These are phyloP conservation scores for Okamejei kenojei DNA, from an alignment of 2,797 vertebrate species.

Conservation along the genomic window DNA sequence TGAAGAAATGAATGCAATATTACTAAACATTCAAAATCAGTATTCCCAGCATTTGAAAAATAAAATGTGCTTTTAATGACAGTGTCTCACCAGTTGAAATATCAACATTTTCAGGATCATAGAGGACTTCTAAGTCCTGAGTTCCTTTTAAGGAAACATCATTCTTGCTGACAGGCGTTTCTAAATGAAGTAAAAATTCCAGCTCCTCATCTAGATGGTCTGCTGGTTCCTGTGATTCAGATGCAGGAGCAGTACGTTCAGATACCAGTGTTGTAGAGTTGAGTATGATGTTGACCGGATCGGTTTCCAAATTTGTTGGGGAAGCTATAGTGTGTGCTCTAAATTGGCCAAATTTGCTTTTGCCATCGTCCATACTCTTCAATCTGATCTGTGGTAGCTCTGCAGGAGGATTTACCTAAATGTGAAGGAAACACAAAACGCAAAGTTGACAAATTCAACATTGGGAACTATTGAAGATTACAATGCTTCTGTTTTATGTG, in stretches of 20 bases:
- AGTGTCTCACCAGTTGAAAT: background rate
- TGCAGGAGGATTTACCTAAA: constrained; percentile 64
- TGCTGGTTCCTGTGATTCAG: constrained; percentile 31
- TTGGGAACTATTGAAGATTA: background rate
- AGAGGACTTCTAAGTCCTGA: background rate
- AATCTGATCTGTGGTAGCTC: constrained; percentile 64
- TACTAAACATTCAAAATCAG: background rate
- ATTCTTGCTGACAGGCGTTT: constrained; percentile 53
- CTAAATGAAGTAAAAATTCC: constrained; percentile 72
- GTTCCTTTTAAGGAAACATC: constrained; percentile 6
- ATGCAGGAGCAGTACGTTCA: constrained; percentile 2
- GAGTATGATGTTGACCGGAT: background rate
- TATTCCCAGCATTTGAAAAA: background rate
- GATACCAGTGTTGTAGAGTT: background rate
- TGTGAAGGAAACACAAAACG: constrained; percentile 15
- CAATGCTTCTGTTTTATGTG: background rate
- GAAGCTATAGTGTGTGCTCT: constrained; percentile 44
- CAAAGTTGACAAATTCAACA: too few species aligned
- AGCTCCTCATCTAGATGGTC: constrained; percentile 73
- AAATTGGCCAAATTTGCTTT: constrained; percentile 47
- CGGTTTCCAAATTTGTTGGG: background rate
- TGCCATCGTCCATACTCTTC: constrained; percentile 51
- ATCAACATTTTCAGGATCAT: background rate
- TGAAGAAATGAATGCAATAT: background rate
- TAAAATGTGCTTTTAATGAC: too few species aligned